Percentiles rank a stretch among this genome's conserved stretches.
phyloP scores from a whole-genome alignment of 2,797 vertebrate species.

The Sebastes itinus region DNA sequence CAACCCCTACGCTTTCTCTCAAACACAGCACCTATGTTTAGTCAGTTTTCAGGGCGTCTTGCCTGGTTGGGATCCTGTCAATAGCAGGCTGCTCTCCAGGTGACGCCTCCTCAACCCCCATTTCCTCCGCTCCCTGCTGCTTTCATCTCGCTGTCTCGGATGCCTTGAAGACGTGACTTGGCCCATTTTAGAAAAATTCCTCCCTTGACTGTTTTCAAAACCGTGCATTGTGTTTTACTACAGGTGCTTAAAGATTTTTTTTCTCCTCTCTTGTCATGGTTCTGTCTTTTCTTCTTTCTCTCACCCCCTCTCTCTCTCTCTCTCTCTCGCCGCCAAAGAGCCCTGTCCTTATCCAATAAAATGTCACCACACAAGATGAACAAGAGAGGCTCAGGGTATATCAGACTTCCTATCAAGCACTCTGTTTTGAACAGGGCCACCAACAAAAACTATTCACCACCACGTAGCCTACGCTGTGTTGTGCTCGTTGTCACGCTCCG shows the following conservation, averaged over 20 bases:
- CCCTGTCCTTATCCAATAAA: conserved; percentile 74
- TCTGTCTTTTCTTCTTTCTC: conserved; percentile 7
- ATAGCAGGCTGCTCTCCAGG: conserved; percentile 69
- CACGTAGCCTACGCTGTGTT: not conserved
- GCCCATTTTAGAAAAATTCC: conserved; percentile 81
- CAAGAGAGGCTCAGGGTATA: conserved; percentile 62
- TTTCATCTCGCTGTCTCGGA: conserved; percentile 80
- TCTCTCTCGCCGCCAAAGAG: conserved; percentile 42
- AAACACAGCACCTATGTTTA: conserved; percentile 36
- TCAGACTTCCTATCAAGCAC: conserved; percentile 75
- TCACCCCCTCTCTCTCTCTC: not conserved
- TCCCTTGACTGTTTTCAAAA: conserved; percentile 76
- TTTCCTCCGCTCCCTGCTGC: conserved; percentile 74
- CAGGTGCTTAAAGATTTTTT: conserved; percentile 80
- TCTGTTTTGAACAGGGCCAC: conserved; percentile 55
- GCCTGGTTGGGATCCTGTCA: conserved; percentile 84
- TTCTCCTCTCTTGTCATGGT: conserved; percentile 27
- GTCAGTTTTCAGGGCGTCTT: conserved; percentile 64
- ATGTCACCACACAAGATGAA: conserved; percentile 78
- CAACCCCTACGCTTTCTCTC: conserved; percentile 11
- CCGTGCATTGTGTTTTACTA: conserved; percentile 80
- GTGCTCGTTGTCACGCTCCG: conserved; percentile 31
- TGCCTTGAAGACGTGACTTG: conserved; percentile 82
- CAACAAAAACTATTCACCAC: conserved; percentile 37
- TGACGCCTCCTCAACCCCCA: conserved; percentile 77